These are phyloP conservation scores for Enteromius argenteus DNA, from an alignment of 2,797 vertebrate genomes.

Conservation along the genomic window DNA sequence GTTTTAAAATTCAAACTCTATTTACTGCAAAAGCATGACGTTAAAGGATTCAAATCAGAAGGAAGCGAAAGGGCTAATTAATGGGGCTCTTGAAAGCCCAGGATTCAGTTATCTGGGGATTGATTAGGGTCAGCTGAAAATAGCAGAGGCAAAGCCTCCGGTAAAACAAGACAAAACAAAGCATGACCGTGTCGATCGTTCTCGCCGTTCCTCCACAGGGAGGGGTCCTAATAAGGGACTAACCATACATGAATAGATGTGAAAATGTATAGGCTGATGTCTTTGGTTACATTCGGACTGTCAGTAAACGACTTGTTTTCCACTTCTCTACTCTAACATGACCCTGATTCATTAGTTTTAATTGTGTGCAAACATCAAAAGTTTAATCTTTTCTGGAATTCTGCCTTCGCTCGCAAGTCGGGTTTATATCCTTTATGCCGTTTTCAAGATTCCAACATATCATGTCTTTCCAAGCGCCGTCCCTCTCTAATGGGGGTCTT, in stretches of 20 bases:
- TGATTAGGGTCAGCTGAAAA: slow-evolving; percentile 61
- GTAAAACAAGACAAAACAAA: slow-evolving; percentile 50
- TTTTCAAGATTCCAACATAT: slow-evolving; percentile 32
- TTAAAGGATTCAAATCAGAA: slow-evolving; percentile 69
- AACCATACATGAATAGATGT: slow-evolving; percentile 4
- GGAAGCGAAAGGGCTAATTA: slow-evolving; percentile 69
- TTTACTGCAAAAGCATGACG: slow-evolving; percentile 70
- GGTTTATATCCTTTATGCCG: slow-evolving; percentile 33
- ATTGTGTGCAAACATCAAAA: slow-evolving; percentile 37
- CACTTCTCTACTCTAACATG: slow-evolving; percentile 3
- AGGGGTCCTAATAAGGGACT: slow-evolving; percentile 21
- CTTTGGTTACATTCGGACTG: slow-evolving; percentile 11
- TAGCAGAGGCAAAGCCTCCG: slow-evolving; percentile 37
- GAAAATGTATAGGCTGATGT: slow-evolving; percentile 29
- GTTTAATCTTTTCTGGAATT: slow-evolving; percentile 11
- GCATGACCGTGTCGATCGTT: slow-evolving; percentile 1
- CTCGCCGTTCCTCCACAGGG: not conserved
- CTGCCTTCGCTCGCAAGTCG: not conserved
- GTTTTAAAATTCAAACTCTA: slow-evolving; percentile 73
- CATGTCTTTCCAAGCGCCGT: slow-evolving; percentile 40
- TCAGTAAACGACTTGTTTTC: slow-evolving; percentile 5
- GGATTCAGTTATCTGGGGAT: slow-evolving; percentile 61
- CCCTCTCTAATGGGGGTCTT: slow-evolving; percentile 42
- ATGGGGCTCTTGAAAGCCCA: slow-evolving; percentile 69
- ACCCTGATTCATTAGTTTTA: slow-evolving; percentile 31